Evolutionary conservation across 2,888 invertebrate genomes (phyloP), one percentile per base, ranked within the genome.

Genomic region (Dicycla oo): DNA sequence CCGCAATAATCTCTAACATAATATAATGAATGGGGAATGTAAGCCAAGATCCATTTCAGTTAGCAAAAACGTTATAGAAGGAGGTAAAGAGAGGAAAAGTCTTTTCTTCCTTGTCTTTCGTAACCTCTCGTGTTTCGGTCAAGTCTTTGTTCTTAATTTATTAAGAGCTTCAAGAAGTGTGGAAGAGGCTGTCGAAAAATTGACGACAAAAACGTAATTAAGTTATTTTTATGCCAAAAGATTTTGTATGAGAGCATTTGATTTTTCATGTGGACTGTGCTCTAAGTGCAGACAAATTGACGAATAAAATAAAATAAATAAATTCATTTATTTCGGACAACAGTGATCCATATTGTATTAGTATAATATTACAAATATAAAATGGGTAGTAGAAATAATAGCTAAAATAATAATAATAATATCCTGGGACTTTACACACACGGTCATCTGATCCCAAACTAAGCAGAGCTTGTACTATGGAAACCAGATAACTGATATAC

Each of bases 11-110:
- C 51, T 75, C 49, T 58, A 49, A 63, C 53, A 64, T 78, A 78
- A 84, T 84, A 63, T 51, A 15, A 73, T 23, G 69, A 15, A 73
- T 23, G 69, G 57, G 56, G 54, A 18, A 53, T 47, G 57, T 73
- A 69, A 84, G 56, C 54, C 67, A 53, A 54, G 72, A 75, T 74
- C 74, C 43, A 57, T 85, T 85, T 78, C 75, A 58, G 61, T 80
- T 73, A 72, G 71, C 73, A 69, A 74, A 80, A 75, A 60, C 57
- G n/a, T 65, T 69, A 49, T 10, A 65, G 30, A 34, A 75, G 38
- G 43, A 49, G 34, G 56, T 60, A 74, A 64, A 34, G 34, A 58
- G 60, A 23, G 26, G 38, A 8, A 57, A 63, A n/a, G 18, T 49
- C 18, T 15, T 3, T 56, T n/a, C 40, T 45, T 73, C 64, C 26